Evolutionary conservation across 2,888 invertebrate genomes (phyloP).

Genomic region (Leistus spinibarbis): DNA sequence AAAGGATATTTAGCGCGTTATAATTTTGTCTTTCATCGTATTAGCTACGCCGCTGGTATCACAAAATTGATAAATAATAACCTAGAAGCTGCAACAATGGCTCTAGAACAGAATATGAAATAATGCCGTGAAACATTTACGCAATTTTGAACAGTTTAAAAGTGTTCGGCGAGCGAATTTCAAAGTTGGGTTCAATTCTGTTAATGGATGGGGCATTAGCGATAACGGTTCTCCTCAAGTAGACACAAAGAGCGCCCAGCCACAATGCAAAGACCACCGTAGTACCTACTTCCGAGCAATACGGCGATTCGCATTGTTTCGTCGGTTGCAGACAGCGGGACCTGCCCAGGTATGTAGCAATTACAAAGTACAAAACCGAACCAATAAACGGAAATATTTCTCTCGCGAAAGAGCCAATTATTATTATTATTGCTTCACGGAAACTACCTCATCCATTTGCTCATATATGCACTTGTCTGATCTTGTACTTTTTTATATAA

Average conservation of each 20-base stretch:
- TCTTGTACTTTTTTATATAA: too few relatives aligned
- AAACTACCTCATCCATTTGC: neutral
- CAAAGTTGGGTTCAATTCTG: constrained; percentile 3
- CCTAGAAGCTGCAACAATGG: neutral
- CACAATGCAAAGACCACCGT: neutral
- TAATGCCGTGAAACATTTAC: neutral
- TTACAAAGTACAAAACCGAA: neutral
- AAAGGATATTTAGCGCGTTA: too few relatives aligned
- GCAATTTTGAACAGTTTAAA: neutral
- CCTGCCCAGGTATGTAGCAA: neutral
- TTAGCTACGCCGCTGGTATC: neutral
- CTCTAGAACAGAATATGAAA: neutral
- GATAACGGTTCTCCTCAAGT: neutral
- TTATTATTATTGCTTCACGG: neutral
- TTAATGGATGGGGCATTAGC: neutral
- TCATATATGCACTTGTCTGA: neutral
- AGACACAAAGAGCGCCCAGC: neutral
- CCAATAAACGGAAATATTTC: neutral
- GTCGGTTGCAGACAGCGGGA: neutral
- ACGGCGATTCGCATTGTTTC: neutral
- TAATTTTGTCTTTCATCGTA: too few relatives aligned
- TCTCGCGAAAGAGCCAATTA: neutral
- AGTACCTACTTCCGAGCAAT: neutral
- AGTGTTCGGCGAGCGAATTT: too few relatives aligned
- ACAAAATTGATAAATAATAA: neutral